A percentile compares a stretch with the other conserved stretches of the same genome.
phyloP scores from a whole-genome alignment of 2,113 vertebrate genomes.

The Nettapus auritus region DNA sequence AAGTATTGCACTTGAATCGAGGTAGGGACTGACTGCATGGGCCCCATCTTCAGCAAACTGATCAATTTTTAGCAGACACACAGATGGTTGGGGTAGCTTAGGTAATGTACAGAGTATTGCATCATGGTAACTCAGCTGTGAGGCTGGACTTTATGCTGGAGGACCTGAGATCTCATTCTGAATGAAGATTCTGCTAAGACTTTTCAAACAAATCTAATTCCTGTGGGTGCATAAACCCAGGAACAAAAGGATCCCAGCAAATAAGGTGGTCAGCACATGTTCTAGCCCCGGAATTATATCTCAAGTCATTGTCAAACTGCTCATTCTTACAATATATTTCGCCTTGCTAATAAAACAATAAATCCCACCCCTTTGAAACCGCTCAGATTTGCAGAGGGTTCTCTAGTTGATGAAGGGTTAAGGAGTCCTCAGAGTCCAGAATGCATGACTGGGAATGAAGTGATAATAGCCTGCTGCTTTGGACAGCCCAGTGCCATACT shows the following conservation, averaged over 20 bases:
- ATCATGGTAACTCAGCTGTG: neutral
- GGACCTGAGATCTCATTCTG: neutral
- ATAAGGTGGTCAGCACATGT: neutral
- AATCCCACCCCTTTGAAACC: neutral
- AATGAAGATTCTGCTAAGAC: neutral
- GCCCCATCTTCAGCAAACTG: neutral
- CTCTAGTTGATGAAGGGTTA: constrained; percentile 5
- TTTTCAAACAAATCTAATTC: neutral
- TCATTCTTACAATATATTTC: neutral
- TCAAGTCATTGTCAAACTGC: neutral
- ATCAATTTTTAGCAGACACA: neutral
- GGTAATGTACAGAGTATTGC: neutral
- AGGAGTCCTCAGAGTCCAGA: neutral
- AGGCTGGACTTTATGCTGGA: neutral
- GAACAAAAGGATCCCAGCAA: neutral
- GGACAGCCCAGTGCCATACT: constrained; percentile 34
- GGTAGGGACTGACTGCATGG: neutral
- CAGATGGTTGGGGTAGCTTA: neutral
- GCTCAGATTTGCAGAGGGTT: neutral
- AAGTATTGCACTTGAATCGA: neutral
- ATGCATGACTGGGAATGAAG: neutral
- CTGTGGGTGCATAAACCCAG: neutral
- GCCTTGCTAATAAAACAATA: neutral
- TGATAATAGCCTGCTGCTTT: constrained; percentile 22
- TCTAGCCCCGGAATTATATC: neutral